Percentiles rank a stretch among this genome's conserved stretches.
Evolutionary conservation across 2,113 vertebrate genomes (phyloP).

Genomic region (Hydrolagus affinis): DNA sequence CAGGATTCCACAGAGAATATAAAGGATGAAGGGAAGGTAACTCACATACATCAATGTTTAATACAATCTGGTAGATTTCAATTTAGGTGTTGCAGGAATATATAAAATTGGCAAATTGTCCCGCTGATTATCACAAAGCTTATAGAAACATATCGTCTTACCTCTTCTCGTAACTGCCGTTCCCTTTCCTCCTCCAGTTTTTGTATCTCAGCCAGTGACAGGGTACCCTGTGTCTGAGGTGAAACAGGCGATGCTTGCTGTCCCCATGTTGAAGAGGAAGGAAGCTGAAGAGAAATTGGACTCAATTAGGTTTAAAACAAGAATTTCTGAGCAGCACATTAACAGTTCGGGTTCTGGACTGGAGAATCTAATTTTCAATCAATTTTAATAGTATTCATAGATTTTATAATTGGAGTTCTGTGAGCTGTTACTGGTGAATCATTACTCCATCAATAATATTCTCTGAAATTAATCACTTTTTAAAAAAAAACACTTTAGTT

Average conservation of each 20-base stretch:
- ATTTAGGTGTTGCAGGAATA: no score
- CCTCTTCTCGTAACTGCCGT: conserved; percentile 78
- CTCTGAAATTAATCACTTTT: no score
- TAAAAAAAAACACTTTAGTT: no score
- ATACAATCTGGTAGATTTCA: no score
- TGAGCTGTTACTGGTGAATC: no score
- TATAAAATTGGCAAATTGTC: no score
- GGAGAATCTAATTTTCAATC: background rate
- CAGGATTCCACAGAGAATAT: no score
- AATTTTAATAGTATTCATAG: background rate
- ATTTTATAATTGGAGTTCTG: no score
- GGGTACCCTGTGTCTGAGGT: conserved; percentile 68
- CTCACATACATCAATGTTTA: no score
- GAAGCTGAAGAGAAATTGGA: conserved; percentile 62
- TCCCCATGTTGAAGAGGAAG: conserved; percentile 96
- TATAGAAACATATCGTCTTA: conserved; percentile 39
- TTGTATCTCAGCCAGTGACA: conserved; percentile 90
- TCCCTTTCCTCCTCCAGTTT: conserved; percentile 93
- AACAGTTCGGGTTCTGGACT: background rate
- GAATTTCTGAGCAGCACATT: background rate
- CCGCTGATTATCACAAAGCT: no score
- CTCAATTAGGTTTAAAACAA: background rate
- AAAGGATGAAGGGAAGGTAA: no score
- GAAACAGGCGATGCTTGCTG: conserved; percentile 72
- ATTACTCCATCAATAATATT: no score